A percentile compares a stretch with the other conserved stretches of the same genome.
Evolutionary conservation across 2,113 vertebrate genomes (phyloP).

Genomic region (Phalacrocorax aristotelis): DNA sequence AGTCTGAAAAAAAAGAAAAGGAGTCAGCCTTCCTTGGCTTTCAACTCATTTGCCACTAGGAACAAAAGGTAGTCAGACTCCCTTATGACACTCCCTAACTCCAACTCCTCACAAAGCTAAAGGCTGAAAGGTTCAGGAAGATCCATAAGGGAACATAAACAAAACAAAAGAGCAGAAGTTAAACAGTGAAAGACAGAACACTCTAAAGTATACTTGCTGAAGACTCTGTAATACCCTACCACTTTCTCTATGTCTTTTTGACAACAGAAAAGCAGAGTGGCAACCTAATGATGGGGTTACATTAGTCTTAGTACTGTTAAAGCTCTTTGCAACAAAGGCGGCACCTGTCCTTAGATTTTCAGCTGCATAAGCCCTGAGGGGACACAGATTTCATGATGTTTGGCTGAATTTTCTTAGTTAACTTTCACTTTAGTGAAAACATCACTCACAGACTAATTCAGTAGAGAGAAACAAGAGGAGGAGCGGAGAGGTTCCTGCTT

Average conservation of each 20-base stretch:
- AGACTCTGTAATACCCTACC: neutral
- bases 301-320: neutral
- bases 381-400: neutral
- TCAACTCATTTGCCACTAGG: neutral
- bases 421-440: neutral
- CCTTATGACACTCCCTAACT: neutral
- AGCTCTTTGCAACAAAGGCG: neutral
- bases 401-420: neutral
- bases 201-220: neutral
- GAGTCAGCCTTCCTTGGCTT: neutral
- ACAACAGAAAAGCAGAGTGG: neutral
- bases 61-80: neutral
- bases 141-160: neutral
- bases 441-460: neutral
- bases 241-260: neutral
- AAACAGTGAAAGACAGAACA: neutral
- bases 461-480: neutral
- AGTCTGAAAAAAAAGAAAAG: neutral
- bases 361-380: neutral
- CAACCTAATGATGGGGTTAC: neutral
- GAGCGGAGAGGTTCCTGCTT: neutral
- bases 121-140: neutral
- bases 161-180: neutral
- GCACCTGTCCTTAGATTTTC: neutral
- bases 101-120: neutral